Evolutionary conservation across 2,113 vertebrate genomes (phyloP).

Genomic region (Corythoichthys haematopterus): DNA sequence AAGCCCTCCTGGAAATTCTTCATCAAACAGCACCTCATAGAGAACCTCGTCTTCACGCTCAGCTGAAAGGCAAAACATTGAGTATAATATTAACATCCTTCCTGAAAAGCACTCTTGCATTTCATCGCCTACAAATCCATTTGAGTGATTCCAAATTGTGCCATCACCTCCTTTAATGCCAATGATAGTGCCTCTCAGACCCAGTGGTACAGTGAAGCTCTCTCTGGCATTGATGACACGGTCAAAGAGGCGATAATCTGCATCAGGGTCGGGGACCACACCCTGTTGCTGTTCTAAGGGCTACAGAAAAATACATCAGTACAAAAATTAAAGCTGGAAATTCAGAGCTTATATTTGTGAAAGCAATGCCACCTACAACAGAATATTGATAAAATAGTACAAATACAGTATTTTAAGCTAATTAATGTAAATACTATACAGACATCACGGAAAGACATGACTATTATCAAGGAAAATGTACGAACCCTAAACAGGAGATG

Average conservation of each 20-base stretch:
- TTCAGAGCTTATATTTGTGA: no score
- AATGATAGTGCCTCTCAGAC: constrained; percentile 88
- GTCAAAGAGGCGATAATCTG: constrained; percentile 90
- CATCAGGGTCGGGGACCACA: constrained; percentile 85
- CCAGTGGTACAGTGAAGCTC: constrained; percentile 89
- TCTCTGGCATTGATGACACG: constrained; percentile 94
- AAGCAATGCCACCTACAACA: no score
- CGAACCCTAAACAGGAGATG: constrained; percentile 93
- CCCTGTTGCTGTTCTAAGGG: constrained; percentile 92
- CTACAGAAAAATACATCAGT: constrained; percentile 56
- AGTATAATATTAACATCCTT: neutral
- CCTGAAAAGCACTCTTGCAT: neutral
- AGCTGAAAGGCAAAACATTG: constrained; percentile 64
- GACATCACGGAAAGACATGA: neutral
- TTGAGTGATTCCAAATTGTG: neutral
- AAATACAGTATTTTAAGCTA: no score
- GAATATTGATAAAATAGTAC: no score
- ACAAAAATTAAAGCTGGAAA: no score
- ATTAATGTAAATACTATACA: neutral
- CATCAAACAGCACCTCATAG: constrained; percentile 97
- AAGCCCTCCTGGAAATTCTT: constrained; percentile 92
- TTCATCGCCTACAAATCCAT: neutral
- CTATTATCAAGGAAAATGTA: constrained; percentile 10
- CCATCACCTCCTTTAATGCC: constrained; percentile 93
- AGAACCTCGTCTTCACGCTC: constrained; percentile 89